Conservation (phyloP, 37 sponge, comb jelly and placozoan genomes). For the Diacarnus erythraeanus region DNA sequence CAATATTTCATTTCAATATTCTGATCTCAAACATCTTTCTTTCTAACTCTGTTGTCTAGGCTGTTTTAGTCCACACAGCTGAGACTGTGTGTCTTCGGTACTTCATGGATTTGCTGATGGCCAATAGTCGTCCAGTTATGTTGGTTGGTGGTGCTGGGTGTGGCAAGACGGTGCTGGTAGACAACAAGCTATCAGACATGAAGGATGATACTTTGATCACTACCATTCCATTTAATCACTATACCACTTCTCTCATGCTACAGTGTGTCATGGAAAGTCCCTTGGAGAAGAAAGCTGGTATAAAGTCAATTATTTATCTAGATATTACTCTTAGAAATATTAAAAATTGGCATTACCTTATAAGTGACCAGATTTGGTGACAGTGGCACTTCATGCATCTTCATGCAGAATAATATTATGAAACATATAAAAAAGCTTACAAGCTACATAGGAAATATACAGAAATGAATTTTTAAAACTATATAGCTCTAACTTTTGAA, state of each 20-base stretch:
- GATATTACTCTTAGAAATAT: too few relatives aligned
- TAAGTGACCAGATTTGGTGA: too few relatives aligned
- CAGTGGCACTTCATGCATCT: too few relatives aligned
- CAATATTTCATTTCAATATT: too few relatives aligned
- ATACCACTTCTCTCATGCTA: constrained; percentile 97
- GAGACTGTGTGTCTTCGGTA: constrained; percentile 89
- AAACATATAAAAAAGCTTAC: too few relatives aligned
- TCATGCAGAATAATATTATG: too few relatives aligned
- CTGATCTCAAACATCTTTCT: too few relatives aligned
- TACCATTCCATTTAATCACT: constrained; percentile 97
- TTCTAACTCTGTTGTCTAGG: too few relatives aligned
- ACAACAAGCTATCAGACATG: constrained; percentile 72
- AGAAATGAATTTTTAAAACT: not conserved
- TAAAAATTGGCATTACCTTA: too few relatives aligned
- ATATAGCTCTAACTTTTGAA: not conserved
- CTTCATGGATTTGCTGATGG: constrained; percentile 91
- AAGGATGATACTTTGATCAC: constrained; percentile 79
- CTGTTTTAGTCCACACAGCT: constrained; percentile 93
- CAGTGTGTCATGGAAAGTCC: constrained; percentile 99
- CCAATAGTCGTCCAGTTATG: constrained; percentile 92
- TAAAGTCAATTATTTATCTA: too few relatives aligned
- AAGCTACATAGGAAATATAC: not conserved
- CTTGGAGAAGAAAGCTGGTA: constrained; percentile 98
- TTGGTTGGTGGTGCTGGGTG: constrained; percentile 96
- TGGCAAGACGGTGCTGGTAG: constrained; percentile 98